Evolutionary conservation across 2,797 vertebrate genomes (phyloP), one percentile per base, ranked within the genome.

Genomic region (Vespertilio murinus): DNA sequence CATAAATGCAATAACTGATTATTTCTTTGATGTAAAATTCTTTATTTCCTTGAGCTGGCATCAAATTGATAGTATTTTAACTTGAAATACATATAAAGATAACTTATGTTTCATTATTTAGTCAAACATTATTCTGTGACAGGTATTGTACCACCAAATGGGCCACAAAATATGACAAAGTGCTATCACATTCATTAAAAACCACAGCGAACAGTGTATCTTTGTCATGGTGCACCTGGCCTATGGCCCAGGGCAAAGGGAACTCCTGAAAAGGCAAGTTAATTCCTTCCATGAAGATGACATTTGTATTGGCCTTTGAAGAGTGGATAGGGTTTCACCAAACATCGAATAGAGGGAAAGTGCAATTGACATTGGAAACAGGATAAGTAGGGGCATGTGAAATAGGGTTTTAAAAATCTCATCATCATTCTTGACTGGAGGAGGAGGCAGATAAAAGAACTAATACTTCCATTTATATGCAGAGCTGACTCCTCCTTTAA

Each of bases 1-100:
- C 71, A 74, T 78, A n/a, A 90, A 92, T 47, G 82, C 88, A 94
- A 83, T 70, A 92, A 94, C 88, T 83, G n/a, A 74, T 96, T 79
- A 71, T 86, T 86, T 90, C 56, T 90, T 74, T 93, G 45, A 92
- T 80, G 71, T 79, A 90, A 86, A 85, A 75, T 25, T 78, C 80
- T 84, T 95, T 88, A 88, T 95, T 91, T 87, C 70, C 54, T 83
- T 80, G 70, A 91, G 52, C 64, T 77, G 88, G 61, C 83, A 80
- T 67, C 13, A 88, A 88, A 90, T 80, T 49, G 61, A 80, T 45
- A n/a, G 25, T 56, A 65, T 79, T 94, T 95, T 87, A 33, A 79
- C 45, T 92, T 94, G 28, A 93, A 95, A 83, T 3, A 16, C 78
- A 86, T 40, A 71, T 82, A 69, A 93, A 86, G 35, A 64, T 5